Percentiles rank a stretch among this genome's conserved stretches.
Conservation (phyloP, 2,888 invertebrate genomes). For the Drosophila mayaguana region DNA sequence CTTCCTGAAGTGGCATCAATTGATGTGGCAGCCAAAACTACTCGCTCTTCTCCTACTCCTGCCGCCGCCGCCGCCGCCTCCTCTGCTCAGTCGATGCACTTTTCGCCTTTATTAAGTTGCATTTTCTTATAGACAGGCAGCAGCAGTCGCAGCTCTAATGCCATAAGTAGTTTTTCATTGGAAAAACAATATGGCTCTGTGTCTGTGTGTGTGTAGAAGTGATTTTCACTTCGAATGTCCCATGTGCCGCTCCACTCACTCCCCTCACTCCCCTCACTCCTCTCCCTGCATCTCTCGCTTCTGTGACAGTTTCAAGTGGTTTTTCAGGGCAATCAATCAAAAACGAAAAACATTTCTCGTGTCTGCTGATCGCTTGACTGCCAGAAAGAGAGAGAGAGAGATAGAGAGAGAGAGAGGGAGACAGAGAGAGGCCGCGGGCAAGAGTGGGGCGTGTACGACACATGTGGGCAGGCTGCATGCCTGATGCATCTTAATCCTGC, state of each 20-base stretch:
- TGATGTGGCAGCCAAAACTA: constrained; percentile 9
- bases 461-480: constrained; percentile 56
- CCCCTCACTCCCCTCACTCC: neutral
- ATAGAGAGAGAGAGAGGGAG: constrained; percentile 1
- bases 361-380: constrained; percentile 51
- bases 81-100: neutral
- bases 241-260: constrained; percentile 11
- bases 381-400: neutral
- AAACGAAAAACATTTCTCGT: constrained; percentile 51
- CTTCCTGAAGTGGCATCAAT: constrained; percentile 16
- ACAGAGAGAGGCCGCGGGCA: neutral
- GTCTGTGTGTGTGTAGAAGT: constrained; percentile 46
- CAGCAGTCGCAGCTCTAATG: constrained; percentile 23
- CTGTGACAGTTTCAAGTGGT: constrained; percentile 76
- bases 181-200: constrained; percentile 51
- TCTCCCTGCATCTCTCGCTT: constrained; percentile 1
- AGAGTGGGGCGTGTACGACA: constrained; percentile 44
- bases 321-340: constrained; percentile 78
- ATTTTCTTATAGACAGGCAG: constrained; percentile 24
- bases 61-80: neutral
- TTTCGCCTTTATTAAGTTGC: constrained; percentile 56
- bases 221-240: constrained; percentile 73
- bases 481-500: constrained; percentile 64
- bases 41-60: too few relatives aligned
- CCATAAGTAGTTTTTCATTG: constrained; percentile 72